phyloP scores from a whole-genome alignment of 2,113 vertebrate species.

The Trichomycterus rosablanca region DNA sequence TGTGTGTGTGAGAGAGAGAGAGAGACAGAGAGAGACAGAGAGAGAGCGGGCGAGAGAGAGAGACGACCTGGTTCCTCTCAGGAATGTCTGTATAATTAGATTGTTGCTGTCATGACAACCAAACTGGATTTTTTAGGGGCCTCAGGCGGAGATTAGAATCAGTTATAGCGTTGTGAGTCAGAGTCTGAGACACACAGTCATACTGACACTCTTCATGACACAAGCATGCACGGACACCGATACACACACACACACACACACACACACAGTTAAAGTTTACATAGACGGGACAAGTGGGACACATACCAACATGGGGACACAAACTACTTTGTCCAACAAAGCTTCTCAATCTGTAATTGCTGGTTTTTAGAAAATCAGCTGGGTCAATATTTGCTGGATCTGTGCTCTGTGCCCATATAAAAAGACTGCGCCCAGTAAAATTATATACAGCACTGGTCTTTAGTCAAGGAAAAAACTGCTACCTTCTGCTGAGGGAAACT shows the following conservation, averaged over 20 bases:
- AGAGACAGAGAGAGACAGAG: slow-evolving; percentile 4
- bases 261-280: neutral
- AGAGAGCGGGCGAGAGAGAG: slow-evolving; percentile 14
- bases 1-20: neutral
- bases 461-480: too few relatives aligned
- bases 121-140: slow-evolving; percentile 54
- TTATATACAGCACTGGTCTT: too few relatives aligned
- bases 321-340: neutral
- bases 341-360: too few relatives aligned
- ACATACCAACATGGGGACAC: neutral
- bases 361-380: too few relatives aligned
- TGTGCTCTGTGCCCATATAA: too few relatives aligned
- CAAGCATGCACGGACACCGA: slow-evolving; percentile 26
- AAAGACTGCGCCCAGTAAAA: too few relatives aligned
- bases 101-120: slow-evolving; percentile 64
- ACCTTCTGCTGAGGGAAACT: too few relatives aligned
- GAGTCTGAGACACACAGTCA: slow-evolving; percentile 42
- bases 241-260: slow-evolving; percentile 1
- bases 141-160: slow-evolving; percentile 56
- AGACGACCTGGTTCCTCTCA: slow-evolving; percentile 53
- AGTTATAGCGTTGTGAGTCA: slow-evolving; percentile 64
- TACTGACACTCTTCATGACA: slow-evolving; percentile 28
- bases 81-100: slow-evolving; percentile 62
- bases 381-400: too few relatives aligned
- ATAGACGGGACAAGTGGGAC: too few relatives aligned